Base-by-base conservation (phyloP, 2,888 invertebrate species). In the Caenorhabditis virilis region DNA sequence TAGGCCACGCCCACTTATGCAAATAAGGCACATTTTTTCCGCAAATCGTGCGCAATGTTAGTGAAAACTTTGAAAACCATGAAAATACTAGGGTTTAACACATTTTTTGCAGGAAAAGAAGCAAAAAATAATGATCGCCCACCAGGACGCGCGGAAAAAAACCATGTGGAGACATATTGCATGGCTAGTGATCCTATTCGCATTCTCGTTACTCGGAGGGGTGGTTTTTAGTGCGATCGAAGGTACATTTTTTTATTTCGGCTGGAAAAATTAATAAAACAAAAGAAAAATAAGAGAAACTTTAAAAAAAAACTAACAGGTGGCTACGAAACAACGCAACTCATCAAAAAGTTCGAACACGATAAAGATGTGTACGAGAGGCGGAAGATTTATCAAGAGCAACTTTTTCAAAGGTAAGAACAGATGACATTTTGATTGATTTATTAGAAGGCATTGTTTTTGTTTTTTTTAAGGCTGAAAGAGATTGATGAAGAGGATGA, bases 161-260 rank as follows among this genome's bases (percentile, higher is more conserved):
- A 76, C 76, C 1, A 54, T 74, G 38, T 76, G 76, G 76, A 43
- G 72, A 42, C 74, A 76, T 36, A 58, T 71, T 18, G 67, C 65
- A 3, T 70, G 74, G 67, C 65, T 76, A 1, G 46, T 69, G 27
- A 59, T 76, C 27, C 52, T 76, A n/a, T 74, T 72, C 47, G 73
- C 73, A 0, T 76, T 72, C 36, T 76, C 76, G 3, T 51, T 76
- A 45, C 55, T 76, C 11, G 76, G 76, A 23, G 76, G 76, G 7
- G 49, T 76, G 22, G 54, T 76, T 18, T 76, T 76, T 57, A 72
- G 72, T 47, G 76, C 76, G 11, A 76, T 76, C 52, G 76, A 76
- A 74, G 76, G 76, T 74, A n/a, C 20, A 16, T n/a, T n/a, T 3
- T 49, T 49, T 16, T 49, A n/a, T n/a, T n/a, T n/a, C n/a, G n/a